Conservation (phyloP, 2,113 vertebrate genomes). For the Pseudonaja textilis region DNA sequence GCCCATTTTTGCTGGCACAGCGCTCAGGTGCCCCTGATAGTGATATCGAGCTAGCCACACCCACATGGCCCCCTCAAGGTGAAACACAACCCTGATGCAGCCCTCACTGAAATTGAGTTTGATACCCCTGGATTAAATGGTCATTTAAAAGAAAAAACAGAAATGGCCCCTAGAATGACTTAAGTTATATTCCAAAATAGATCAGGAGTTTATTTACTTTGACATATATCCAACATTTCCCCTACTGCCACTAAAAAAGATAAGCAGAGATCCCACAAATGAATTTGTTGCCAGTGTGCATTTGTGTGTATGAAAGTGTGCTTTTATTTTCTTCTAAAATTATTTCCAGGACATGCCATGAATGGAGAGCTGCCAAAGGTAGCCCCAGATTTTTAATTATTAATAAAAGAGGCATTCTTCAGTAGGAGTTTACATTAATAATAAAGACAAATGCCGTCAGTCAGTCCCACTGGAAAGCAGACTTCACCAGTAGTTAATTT, state of each 20-base stretch:
- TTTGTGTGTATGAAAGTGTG: not conserved
- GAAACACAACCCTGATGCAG: too few species aligned
- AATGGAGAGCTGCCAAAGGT: constrained; percentile 24
- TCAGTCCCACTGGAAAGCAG: constrained; percentile 33
- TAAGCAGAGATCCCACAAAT: not conserved
- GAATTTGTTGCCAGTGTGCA: not conserved
- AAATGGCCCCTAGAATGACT: not conserved
- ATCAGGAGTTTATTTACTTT: not conserved
- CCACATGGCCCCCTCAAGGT: too few species aligned
- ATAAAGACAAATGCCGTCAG: constrained; percentile 49
- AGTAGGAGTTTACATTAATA: constrained; percentile 38
- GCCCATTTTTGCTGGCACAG: too few species aligned
- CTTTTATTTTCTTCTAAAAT: constrained; percentile 15
- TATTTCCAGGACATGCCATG: constrained; percentile 18
- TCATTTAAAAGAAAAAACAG: not conserved
- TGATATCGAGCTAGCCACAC: too few species aligned
- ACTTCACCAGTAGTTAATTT: constrained; percentile 42
- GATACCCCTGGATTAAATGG: not conserved
- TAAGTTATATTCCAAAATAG: not conserved
- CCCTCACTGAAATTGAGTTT: too few species aligned
- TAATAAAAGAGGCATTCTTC: constrained; percentile 47
- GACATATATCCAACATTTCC: not conserved
- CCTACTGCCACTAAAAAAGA: not conserved
- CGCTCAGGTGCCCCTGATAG: too few species aligned
- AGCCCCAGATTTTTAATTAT: constrained; percentile 29